A percentile compares a stretch with the other conserved stretches of the same genome.
Conservation (phyloP, 2,797 vertebrate genomes). For the Parauchenoglanis ngamensis region DNA sequence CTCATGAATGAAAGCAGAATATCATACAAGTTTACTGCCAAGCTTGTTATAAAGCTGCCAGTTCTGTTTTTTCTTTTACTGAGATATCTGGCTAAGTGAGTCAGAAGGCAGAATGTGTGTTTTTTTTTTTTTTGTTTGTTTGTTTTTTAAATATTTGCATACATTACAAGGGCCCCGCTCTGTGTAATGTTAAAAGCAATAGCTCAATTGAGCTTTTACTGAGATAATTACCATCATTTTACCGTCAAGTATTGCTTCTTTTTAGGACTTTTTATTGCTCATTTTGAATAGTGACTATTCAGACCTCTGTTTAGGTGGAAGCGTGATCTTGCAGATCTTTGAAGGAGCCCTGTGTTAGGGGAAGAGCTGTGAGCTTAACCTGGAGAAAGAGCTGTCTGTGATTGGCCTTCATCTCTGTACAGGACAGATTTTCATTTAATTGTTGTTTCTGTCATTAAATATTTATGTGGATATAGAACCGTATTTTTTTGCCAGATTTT, state of each 20-base stretch:
- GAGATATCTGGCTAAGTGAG: conserved; percentile 41
- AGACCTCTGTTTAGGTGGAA: conserved; percentile 36
- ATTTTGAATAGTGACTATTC: conserved; percentile 59
- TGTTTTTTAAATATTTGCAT: conserved; percentile 52
- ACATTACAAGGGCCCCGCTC: conserved; percentile 71
- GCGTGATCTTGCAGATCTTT: conserved; percentile 62
- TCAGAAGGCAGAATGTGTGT: conserved; percentile 34
- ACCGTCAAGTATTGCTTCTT: conserved; percentile 53
- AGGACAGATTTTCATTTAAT: conserved; percentile 65
- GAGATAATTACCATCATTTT: conserved; percentile 40
- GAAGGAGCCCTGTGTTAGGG: conserved; percentile 71
- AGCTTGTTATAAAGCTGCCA: conserved; percentile 58
- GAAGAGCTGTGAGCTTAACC: conserved; percentile 63
- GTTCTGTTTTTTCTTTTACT: conserved; percentile 42
- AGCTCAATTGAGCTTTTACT: conserved; percentile 61
- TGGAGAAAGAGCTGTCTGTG: conserved; percentile 65
- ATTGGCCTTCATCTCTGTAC: conserved; percentile 68
- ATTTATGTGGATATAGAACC: conserved; percentile 68
- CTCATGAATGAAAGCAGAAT: conserved; percentile 42
- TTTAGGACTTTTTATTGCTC: conserved; percentile 60
- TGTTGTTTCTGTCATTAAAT: conserved; percentile 63
- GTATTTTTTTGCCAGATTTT: conserved; percentile 56
- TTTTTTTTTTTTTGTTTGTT: conserved; percentile 49
- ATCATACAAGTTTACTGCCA: conserved; percentile 50
- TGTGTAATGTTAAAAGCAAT: conserved; percentile 64